A percentile compares a stretch with the other conserved stretches of the same genome.
Conservation (phyloP, 2,797 vertebrate genomes). For the Xyrichtys novacula region DNA sequence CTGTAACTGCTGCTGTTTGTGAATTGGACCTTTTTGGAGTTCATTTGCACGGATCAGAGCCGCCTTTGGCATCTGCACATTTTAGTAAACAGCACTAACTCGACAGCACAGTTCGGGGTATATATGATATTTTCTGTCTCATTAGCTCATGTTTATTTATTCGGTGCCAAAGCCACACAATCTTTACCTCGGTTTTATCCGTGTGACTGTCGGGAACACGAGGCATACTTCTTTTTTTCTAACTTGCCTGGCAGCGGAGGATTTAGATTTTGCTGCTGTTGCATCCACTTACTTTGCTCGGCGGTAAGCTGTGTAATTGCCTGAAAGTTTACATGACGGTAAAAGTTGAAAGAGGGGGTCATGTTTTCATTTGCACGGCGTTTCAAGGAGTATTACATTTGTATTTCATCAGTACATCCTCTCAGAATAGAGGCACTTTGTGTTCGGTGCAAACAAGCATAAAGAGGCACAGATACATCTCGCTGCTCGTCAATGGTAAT, state of each 20-base stretch:
- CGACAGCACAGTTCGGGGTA: too few species aligned
- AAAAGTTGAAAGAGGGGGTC: slow-evolving; percentile 38
- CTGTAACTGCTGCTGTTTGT: too few species aligned
- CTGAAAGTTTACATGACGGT: slow-evolving; percentile 42
- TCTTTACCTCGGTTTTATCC: neutral
- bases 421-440: slow-evolving; percentile 33
- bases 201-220: neutral
- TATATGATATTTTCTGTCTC: too few species aligned
- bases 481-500: slow-evolving; percentile 42
- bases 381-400: slow-evolving; percentile 46
- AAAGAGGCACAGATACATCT: slow-evolving; percentile 31
- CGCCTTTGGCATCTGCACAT: too few species aligned
- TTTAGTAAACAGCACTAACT: too few species aligned
- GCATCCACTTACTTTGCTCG: slow-evolving; percentile 12
- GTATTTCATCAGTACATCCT: slow-evolving; percentile 58
- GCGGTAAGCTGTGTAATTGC: slow-evolving; percentile 28
- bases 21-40: too few species aligned
- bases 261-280: slow-evolving; percentile 29
- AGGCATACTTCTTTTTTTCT: neutral
- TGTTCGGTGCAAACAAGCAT: slow-evolving; percentile 50
- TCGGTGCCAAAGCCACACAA: too few species aligned
- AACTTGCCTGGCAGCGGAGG: slow-evolving; percentile 2
- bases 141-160: too few species aligned
- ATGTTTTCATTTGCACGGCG: slow-evolving; percentile 2
- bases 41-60: too few species aligned